Evolutionary conservation across 2,113 vertebrate genomes (phyloP), one percentile per base, ranked within the genome.

Genomic region (Paraplagusia blochii): DNA sequence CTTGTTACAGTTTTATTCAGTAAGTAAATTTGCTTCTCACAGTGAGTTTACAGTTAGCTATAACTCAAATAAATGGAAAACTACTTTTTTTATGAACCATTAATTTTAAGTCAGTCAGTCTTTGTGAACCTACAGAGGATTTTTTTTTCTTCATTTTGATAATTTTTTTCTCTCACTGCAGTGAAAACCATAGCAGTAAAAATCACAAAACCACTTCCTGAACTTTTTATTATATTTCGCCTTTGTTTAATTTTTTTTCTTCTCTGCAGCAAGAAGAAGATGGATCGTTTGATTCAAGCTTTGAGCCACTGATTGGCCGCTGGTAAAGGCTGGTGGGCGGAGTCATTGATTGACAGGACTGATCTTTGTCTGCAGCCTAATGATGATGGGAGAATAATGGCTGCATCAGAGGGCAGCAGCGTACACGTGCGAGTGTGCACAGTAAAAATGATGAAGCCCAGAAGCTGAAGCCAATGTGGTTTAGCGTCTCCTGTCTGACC

Each of bases 351-450:
- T 46, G 40, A 44, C 40, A 33, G 5, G 11, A 38, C 11, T 10
- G 38, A 40, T 38, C 55, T 44, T 46, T 44, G 43, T 17, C 55
- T 22, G 11, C 55, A 47, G 44, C 38, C 44, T 58, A 58, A 58
- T 58, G 45, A 58, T 58, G 55, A 58, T 58, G 55, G 44, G 55
- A 47, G 55, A 58, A 58, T 58, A 58, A 58, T 47, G 16, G 11
- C 44, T 45, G 54, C 42, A 16, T 42, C 54, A 36, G 55, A 44
- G 44, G 16, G 54, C 35, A 44, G 38, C 1, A 5, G 52, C 36
- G 14, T 52, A 34, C 12, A 34, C 17, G 49, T 51, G 49, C 11
- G 33, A 35, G 49, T 6, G 34, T 36, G 43, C 16, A 29, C 50
- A 18, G 16, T 14, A 44, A n/a, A n/a, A 44, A 40, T 15, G 53